phyloP scores from a whole-genome alignment of 2,797 vertebrate species.

The Peromyscus eremicus region DNA sequence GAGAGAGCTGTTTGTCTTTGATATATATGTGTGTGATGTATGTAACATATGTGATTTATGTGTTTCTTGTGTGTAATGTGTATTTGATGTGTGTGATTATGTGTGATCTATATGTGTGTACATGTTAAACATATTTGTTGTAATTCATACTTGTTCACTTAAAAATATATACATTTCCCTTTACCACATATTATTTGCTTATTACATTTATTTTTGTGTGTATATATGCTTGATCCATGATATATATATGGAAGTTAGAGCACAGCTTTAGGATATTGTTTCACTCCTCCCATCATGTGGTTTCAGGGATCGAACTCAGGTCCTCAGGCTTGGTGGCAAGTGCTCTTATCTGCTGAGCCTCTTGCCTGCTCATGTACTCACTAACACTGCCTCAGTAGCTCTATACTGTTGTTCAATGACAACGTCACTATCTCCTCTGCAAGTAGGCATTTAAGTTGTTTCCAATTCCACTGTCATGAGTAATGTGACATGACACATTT shows the following conservation, averaged over 20 bases:
- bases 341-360: background rate
- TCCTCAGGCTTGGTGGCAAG: background rate
- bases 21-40: background rate
- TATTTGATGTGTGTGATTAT: background rate
- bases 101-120: background rate
- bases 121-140: background rate
- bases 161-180: slow-evolving; percentile 18
- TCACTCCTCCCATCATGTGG: background rate
- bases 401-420: background rate
- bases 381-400: slow-evolving; percentile 26
- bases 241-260: background rate
- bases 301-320: background rate
- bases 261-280: background rate
- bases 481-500: slow-evolving; percentile 13
- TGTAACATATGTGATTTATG: background rate
- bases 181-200: background rate
- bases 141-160: slow-evolving; percentile 37
- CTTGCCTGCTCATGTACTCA: background rate
- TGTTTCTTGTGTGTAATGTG: background rate
- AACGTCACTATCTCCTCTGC: background rate
- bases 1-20: background rate
- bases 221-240: background rate
- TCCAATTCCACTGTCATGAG: slow-evolving; percentile 48
- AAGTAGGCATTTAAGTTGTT: slow-evolving; percentile 32
- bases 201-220: background rate